Conservation (phyloP, 2,888 invertebrate species). For the Andrena chrysosceles region DNA sequence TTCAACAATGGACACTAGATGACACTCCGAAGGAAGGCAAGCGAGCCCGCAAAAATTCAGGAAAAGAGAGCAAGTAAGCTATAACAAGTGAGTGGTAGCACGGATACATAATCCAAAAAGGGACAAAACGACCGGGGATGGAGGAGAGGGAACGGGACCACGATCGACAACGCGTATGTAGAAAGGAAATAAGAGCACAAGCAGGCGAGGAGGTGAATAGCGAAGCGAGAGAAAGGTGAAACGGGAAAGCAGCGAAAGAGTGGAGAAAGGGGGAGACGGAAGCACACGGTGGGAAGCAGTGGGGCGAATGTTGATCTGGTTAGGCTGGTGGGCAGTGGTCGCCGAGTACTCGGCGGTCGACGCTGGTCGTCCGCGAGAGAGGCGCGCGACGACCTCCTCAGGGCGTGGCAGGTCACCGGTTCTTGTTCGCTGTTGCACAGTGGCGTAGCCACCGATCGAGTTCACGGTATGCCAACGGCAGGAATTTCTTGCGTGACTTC, state of each 20-base stretch:
- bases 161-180: neutral
- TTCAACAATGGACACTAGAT: too few relatives aligned
- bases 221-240: conserved; percentile 47
- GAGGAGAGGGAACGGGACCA: neutral
- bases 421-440: conserved; percentile 75
- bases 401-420: conserved; percentile 84
- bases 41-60: neutral
- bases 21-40: neutral
- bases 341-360: conserved; percentile 65
- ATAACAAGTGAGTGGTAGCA: neutral
- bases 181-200: neutral
- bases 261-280: conserved; percentile 58
- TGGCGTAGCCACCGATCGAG: conserved; percentile 72
- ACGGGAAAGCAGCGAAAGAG: conserved; percentile 35
- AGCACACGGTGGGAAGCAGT: conserved; percentile 60
- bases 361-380: conserved; percentile 78
- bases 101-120: neutral
- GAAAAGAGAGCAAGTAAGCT: neutral
- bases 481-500: conserved; percentile 39
- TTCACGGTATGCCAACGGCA: conserved; percentile 39
- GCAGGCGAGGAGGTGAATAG: neutral
- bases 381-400: conserved; percentile 83
- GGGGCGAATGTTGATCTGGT: conserved; percentile 82
- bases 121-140: neutral
- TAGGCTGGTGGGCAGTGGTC: conserved; percentile 67